Conservation (phyloP, 2,888 invertebrate species). For the Sicus ferrugineus region DNA sequence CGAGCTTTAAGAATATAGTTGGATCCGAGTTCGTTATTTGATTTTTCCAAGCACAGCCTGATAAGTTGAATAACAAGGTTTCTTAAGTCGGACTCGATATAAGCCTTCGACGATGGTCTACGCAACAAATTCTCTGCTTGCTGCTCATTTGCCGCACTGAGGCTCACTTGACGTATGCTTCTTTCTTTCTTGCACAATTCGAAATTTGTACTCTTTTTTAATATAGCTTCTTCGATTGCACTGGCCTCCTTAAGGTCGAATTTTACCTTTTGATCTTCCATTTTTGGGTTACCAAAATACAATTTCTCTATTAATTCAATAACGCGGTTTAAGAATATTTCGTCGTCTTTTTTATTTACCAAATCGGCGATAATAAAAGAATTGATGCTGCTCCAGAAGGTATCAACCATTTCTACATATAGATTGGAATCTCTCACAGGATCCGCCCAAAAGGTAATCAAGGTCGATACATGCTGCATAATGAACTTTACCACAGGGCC, state of each 20-base stretch:
- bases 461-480: conserved; percentile 66
- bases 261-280: conserved; percentile 67
- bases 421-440: conserved; percentile 53
- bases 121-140: neutral
- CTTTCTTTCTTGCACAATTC: conserved; percentile 10
- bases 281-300: conserved; percentile 57
- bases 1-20: conserved; percentile 67
- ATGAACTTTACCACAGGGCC: conserved; percentile 62
- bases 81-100: conserved; percentile 50
- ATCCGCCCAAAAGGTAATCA: conserved; percentile 70
- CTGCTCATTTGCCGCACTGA: neutral
- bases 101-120: conserved; percentile 12
- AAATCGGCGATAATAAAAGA: conserved; percentile 49
- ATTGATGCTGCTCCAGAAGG: conserved; percentile 58
- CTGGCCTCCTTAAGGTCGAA: conserved; percentile 59
- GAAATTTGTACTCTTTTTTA: conserved; percentile 32
- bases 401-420: conserved; percentile 49
- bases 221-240: neutral
- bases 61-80: conserved; percentile 53
- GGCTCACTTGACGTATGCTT: neutral
- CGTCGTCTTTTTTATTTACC: conserved; percentile 44
- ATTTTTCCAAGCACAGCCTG: conserved; percentile 68
- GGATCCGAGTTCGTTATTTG: conserved; percentile 63
- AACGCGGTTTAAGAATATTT: conserved; percentile 58
- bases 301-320: conserved; percentile 64